phyloP scores from a whole-genome alignment of 2,113 vertebrate genomes.

The Myanophis thanlyinensis region DNA sequence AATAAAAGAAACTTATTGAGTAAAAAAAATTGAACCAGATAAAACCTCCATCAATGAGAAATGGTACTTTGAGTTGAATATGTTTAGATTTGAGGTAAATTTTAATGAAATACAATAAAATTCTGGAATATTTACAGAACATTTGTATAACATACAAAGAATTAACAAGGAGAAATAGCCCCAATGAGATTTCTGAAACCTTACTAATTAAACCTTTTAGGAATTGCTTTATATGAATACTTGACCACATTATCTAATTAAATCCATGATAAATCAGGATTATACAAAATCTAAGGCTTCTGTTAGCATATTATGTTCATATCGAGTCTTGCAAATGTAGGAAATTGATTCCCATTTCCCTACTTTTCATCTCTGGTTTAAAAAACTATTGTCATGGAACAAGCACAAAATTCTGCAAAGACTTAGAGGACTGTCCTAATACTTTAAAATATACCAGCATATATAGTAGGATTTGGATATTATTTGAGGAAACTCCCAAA shows the following conservation, averaged over 20 bases:
- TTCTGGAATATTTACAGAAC: conserved; percentile 26
- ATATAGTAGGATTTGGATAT: neutral
- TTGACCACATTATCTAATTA: conserved; percentile 1
- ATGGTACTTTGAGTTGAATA: conserved; percentile 6
- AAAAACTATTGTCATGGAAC: neutral
- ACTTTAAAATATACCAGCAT: neutral
- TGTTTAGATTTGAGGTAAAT: conserved; percentile 36
- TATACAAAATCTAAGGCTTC: neutral
- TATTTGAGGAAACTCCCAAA: neutral
- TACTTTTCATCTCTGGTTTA: neutral
- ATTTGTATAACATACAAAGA: conserved; percentile 13
- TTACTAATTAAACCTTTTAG: conserved; percentile 38
- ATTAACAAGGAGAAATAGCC: conserved; percentile 37
- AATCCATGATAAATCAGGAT: neutral
- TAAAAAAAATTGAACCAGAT: neutral
- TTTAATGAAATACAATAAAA: conserved; percentile 14
- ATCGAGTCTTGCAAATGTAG: neutral
- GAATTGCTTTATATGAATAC: conserved; percentile 11
- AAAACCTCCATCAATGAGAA: conserved; percentile 19
- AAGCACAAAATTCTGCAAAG: neutral
- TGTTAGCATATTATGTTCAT: neutral
- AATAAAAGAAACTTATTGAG: conserved; percentile 3
- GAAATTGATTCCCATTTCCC: neutral
- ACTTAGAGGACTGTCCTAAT: neutral
- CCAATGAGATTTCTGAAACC: conserved; percentile 24